Evolutionary conservation across 2,113 vertebrate species (phyloP).

Genomic region (Mesitornis unicolor): DNA sequence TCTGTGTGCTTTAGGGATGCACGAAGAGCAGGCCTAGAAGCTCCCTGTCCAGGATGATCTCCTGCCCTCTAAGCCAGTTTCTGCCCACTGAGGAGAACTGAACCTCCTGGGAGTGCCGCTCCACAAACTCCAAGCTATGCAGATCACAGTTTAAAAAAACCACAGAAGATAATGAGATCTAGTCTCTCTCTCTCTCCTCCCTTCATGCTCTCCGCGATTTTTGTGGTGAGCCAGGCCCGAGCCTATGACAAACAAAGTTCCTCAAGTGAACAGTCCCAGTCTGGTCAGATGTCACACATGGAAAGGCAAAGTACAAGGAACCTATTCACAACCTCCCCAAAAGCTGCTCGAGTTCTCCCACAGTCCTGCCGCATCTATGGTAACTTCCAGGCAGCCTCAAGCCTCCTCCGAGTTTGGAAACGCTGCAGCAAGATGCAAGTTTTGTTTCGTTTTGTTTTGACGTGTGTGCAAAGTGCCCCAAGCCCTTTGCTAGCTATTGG

Average conservation of each 20-base stretch:
- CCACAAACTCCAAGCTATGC: background rate
- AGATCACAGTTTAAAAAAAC: background rate
- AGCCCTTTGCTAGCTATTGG: background rate
- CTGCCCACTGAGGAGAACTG: background rate
- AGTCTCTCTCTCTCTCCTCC: background rate
- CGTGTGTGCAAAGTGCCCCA: background rate
- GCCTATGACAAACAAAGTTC: background rate
- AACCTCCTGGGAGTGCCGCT: background rate
- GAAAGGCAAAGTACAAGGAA: background rate
- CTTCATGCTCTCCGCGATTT: background rate
- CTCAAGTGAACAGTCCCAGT: background rate
- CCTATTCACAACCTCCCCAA: background rate
- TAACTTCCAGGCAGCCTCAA: background rate
- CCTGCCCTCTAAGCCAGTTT: background rate
- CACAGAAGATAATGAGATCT: background rate
- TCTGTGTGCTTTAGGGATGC: background rate
- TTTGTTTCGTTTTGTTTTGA: background rate
- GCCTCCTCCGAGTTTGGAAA: background rate
- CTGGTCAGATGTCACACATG: background rate
- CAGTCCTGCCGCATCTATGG: background rate
- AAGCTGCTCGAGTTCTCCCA: background rate
- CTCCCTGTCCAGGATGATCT: background rate
- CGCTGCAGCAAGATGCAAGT: background rate
- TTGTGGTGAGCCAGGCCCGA: background rate
- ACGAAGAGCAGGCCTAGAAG: background rate